Evolutionary conservation across 2,888 invertebrate genomes (phyloP).

Genomic region (Balanococcus diminutus): DNA sequence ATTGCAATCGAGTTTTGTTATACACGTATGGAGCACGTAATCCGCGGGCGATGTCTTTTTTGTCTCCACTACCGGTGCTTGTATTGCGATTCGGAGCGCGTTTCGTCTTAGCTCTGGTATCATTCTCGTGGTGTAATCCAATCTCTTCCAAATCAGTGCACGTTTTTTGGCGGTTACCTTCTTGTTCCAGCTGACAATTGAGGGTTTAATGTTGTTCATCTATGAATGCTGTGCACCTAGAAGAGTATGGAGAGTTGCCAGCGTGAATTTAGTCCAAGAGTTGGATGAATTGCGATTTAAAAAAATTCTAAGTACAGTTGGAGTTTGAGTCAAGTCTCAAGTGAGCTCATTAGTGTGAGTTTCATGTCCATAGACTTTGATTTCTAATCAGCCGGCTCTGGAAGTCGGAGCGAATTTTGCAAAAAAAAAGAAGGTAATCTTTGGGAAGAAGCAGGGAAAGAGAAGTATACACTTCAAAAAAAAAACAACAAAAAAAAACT

Average conservation of each 20-base stretch:
- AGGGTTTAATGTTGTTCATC: background rate
- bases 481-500: no score
- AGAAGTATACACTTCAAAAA: no score
- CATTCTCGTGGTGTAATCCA: conserved; percentile 12
- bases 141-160: background rate
- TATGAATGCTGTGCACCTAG: background rate
- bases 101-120: background rate
- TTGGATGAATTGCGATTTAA: no score
- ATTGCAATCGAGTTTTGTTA: background rate
- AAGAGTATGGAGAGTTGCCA: background rate
- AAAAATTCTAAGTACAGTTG: no score
- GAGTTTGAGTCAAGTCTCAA: no score
- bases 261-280: background rate
- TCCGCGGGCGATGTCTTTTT: conserved; percentile 29
- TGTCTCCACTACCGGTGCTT: background rate
- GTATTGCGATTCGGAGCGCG: background rate
- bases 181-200: background rate
- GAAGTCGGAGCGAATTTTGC: no score
- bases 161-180: background rate
- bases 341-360: no score
- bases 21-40: conserved; percentile 30
- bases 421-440: no score
- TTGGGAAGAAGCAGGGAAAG: no score
- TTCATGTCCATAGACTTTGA: no score
- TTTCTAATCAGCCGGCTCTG: no score